Evolutionary conservation across 2,888 invertebrate species (phyloP), one percentile per base, ranked within the genome.

Genomic region (Lymantria dispar): DNA sequence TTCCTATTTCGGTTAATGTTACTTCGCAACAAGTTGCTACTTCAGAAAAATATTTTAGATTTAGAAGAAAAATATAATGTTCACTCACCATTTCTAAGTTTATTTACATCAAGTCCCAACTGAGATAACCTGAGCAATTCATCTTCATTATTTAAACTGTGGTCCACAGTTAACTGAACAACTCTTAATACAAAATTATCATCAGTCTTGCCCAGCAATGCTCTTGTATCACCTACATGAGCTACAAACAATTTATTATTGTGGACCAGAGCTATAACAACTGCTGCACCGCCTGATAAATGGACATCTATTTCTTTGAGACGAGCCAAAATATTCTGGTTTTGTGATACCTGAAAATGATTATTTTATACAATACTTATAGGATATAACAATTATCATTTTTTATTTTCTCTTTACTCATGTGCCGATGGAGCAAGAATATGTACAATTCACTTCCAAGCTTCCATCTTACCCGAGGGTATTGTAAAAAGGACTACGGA

Each of bases 201-300:
- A 72, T 96, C 97, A 0, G 95, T 95, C 75, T 94, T 94, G 65
- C 97, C 97, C 0, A 98, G 85, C 14, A 98, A 78, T 0, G 97
- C 97, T 60, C 98, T 86, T 30, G 95, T 94, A 70, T 95, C 95
- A 1, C 98, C 98, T 7, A 98, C 96, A 83, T 98, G 98, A 0
- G 97, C 97, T 0, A 98, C 96, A 74, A 95, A 98, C 11, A 98
- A 65, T 44, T 95, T 95, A 56, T 95, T 93, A 51, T 94, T 93
- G 60, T 95, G 94, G 7, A 97, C 94, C 0, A 98, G 81, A 0
- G 96, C 96, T 7, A 98, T 93, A 0, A 96, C 95, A 0, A 96
- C 96, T 0, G 97, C 96, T 0, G 96, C 95, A 0, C 98, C 98
- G 0, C 96, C 95, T 0, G 96, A 95, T 0, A 98, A 88, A 70